Evolutionary conservation across 2,888 invertebrate genomes (phyloP), one percentile per base, ranked within the genome.

Genomic region (Drosophila niveifrons): DNA sequence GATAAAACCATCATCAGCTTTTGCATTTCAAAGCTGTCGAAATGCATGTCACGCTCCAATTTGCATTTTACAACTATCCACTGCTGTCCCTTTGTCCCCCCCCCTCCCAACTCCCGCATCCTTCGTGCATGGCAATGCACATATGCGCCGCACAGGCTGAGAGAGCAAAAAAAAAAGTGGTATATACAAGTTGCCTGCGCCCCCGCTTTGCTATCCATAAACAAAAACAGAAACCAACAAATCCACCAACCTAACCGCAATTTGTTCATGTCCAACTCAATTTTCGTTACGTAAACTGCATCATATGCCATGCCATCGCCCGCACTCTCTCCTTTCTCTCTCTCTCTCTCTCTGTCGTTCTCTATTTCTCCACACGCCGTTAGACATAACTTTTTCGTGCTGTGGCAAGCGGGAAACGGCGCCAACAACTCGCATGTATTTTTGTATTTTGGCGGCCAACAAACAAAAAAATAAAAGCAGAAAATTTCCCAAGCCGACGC

Each of bases 221-320:
- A 67, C 59, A 68, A 71, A 73, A 66, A 51, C 41, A 48, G 48
- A 67, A 70, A 62, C 58, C 65, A 29, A 58, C 59, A 72, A 78
- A 74, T 78, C 57, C 66, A 67, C 44, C 69, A 67, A 73, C 63
- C 86, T 78, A 85, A 88, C 83, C 83, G 75, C 88, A 88, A 88
- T 83, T 88, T 82, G 83, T 75, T 77, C 83, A 83, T 88, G 83
- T 88, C 86, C 88, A 88, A 83, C 83, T 83, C 88, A 88, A 83
- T 83, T 83, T 83, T 88, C 82, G 88, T 82, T 88, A 83, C 88
- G 83, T 85, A 88, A 83, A 83, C 86, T 83, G 88, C 88, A 83
- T 82, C 83, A 85, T 88, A 83, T 88, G 88, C 75, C 67, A 61
- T 51, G 31, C 36, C n/a, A 11, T n/a, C 36, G 3, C 11, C 11